Evolutionary conservation across 2,113 vertebrate species (phyloP).

Genomic region (Ramphastos sulfuratus): DNA sequence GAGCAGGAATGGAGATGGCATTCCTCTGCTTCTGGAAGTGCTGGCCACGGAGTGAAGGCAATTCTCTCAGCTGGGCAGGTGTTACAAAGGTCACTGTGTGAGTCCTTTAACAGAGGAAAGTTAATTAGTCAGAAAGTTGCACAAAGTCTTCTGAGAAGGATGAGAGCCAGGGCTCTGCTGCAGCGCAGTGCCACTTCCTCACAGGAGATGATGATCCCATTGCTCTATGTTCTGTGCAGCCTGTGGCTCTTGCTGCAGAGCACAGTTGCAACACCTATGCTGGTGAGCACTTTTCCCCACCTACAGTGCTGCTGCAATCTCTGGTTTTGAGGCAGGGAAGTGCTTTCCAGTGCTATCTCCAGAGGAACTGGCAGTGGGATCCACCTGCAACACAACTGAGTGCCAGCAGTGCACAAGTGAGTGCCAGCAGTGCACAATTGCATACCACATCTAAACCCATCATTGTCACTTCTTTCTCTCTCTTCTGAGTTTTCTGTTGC

Average conservation of each 20-base stretch:
- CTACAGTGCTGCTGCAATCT: not conserved
- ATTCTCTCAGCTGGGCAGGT: not conserved
- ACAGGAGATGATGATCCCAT: not conserved
- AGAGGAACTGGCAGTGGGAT: not conserved
- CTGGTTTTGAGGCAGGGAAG: not conserved
- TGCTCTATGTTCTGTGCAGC: not conserved
- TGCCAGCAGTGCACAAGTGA: not conserved
- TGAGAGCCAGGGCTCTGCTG: not conserved
- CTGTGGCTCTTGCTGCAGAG: not conserved
- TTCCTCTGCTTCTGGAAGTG: not conserved
- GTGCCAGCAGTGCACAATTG: not conserved
- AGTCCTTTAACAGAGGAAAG: not conserved
- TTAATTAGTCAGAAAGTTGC: not conserved
- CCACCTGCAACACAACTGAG: not conserved
- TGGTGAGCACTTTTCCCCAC: not conserved
- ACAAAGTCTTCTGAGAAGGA: not conserved
- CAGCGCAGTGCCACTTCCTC: not conserved
- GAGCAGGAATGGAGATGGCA: not conserved
- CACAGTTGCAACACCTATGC: not conserved
- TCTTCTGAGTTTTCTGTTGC: not conserved
- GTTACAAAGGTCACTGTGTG: not conserved
- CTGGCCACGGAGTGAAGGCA: not conserved
- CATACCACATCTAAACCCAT: not conserved
- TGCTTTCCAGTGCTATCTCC: accelerated
- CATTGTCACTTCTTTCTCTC: not conserved